Conservation (phyloP, 2,888 invertebrate genomes). For the Drosophila borealis region DNA sequence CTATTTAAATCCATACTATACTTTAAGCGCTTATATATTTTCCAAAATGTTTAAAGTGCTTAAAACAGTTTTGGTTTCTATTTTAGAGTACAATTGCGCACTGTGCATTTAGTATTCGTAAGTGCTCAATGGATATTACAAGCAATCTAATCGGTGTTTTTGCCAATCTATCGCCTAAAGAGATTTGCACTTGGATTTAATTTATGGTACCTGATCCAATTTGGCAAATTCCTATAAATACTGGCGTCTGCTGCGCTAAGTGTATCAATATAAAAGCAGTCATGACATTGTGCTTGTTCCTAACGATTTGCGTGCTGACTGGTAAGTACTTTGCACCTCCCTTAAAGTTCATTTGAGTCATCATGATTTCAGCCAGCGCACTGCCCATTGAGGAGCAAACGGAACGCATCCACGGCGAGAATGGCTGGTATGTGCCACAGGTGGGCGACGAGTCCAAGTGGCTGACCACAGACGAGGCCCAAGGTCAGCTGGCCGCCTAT, state of each 20-base stretch:
- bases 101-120: no score
- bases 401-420: slow-evolving; percentile 46
- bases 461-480: slow-evolving; percentile 50
- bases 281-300: slow-evolving; percentile 54
- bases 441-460: slow-evolving; percentile 50
- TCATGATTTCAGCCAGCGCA: slow-evolving; percentile 34
- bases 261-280: slow-evolving; percentile 30
- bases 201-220: slow-evolving; percentile 17
- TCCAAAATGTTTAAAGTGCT: no score
- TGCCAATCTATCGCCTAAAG: background rate
- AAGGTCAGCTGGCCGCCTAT: slow-evolving; percentile 36
- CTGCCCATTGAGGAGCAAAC: slow-evolving; percentile 47
- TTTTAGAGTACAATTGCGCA: no score
- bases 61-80: no score
- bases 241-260: background rate
- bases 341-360: background rate
- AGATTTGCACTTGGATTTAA: slow-evolving; percentile 15
- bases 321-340: slow-evolving; percentile 50
- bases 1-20: no score
- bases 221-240: slow-evolving; percentile 43
- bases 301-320: slow-evolving; percentile 48
- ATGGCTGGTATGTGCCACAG: slow-evolving; percentile 74
- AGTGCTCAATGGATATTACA: slow-evolving; percentile 1
- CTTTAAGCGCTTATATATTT: no score
- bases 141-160: slow-evolving; percentile 34